phyloP scores from a whole-genome alignment of 2,113 vertebrate species.

The Setophaga petechia region DNA sequence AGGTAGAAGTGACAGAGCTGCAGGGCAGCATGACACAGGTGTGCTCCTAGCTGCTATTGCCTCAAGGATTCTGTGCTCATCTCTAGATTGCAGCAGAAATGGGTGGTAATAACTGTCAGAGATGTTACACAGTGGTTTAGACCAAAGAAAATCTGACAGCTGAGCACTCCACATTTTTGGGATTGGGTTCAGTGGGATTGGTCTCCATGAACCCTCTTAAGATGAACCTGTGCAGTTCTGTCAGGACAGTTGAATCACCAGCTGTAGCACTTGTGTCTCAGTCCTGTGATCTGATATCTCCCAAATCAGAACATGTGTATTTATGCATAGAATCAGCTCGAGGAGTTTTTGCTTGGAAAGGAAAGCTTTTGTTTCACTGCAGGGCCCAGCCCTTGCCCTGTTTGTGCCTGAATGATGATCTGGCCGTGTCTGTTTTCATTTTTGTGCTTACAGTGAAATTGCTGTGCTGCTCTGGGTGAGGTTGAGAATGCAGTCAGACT shows the following conservation, averaged over 20 bases:
- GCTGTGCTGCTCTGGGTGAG: slow-evolving; percentile 46
- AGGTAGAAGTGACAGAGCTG: neutral
- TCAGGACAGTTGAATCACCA: neutral
- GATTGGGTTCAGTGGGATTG: neutral
- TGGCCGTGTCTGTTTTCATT: slow-evolving; percentile 3
- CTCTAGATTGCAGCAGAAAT: neutral
- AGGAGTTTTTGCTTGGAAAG: neutral
- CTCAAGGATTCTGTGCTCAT: neutral
- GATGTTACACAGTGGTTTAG: neutral
- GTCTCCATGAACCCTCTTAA: neutral
- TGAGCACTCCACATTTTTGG: neutral
- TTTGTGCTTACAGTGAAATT: slow-evolving; percentile 26
- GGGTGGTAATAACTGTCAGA: neutral
- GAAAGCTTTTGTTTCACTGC: neutral
- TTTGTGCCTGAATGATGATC: slow-evolving; percentile 33
- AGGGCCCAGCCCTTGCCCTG: neutral
- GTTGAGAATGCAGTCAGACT: slow-evolving; percentile 67
- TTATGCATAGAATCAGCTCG: neutral
- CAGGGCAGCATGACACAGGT: neutral
- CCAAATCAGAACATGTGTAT: neutral
- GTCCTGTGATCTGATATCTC: neutral
- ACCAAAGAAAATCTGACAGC: neutral
- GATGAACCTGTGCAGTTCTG: neutral
- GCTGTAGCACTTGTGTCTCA: neutral
- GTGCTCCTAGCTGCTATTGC: neutral